A percentile compares a stretch with the other conserved stretches of the same genome.
phyloP scores from a whole-genome alignment of 1,140 invertebrate genomes.

The Pogonomyrmex barbatus region DNA sequence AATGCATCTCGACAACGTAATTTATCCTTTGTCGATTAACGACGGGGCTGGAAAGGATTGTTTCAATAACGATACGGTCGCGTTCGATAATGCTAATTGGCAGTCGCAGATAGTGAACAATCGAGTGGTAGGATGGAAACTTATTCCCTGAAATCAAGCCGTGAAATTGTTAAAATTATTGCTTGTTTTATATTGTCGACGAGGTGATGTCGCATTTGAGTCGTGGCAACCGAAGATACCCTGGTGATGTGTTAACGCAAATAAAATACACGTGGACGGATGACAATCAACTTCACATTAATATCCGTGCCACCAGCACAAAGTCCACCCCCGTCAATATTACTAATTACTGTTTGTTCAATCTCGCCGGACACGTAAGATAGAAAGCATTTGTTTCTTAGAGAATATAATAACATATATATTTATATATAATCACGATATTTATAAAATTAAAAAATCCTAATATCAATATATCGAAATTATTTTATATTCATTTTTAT shows the following conservation, averaged over 20 bases:
- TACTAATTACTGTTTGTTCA: slow-evolving; percentile 90
- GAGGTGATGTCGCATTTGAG: slow-evolving; percentile 86
- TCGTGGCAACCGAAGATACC: slow-evolving; percentile 87
- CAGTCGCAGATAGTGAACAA: slow-evolving; percentile 79
- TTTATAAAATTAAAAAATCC: background rate
- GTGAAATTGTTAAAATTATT: slow-evolving; percentile 8
- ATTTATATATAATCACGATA: background rate
- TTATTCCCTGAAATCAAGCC: background rate
- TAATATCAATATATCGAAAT: background rate
- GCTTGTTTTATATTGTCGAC: slow-evolving; percentile 4
- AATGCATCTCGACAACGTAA: slow-evolving; percentile 32
- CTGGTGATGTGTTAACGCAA: slow-evolving; percentile 86
- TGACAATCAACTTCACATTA: slow-evolving; percentile 88
- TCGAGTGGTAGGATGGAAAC: slow-evolving; percentile 73
- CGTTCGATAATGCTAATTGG: slow-evolving; percentile 89
- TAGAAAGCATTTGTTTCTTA: background rate
- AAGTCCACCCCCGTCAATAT: slow-evolving; percentile 88
- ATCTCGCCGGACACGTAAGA: slow-evolving; percentile 88
- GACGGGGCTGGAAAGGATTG: slow-evolving; percentile 68
- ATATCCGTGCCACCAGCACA: slow-evolving; percentile 87
- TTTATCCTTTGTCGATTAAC: slow-evolving; percentile 41
- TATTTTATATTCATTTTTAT: background rate
- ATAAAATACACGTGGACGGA: slow-evolving; percentile 88
- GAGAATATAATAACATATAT: background rate
- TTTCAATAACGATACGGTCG: slow-evolving; percentile 88